Percentiles rank a stretch among this genome's conserved stretches.
These are phyloP conservation scores for Gortyna flavago DNA, from an alignment of 2,888 invertebrate genomes.

Conservation along the genomic window DNA sequence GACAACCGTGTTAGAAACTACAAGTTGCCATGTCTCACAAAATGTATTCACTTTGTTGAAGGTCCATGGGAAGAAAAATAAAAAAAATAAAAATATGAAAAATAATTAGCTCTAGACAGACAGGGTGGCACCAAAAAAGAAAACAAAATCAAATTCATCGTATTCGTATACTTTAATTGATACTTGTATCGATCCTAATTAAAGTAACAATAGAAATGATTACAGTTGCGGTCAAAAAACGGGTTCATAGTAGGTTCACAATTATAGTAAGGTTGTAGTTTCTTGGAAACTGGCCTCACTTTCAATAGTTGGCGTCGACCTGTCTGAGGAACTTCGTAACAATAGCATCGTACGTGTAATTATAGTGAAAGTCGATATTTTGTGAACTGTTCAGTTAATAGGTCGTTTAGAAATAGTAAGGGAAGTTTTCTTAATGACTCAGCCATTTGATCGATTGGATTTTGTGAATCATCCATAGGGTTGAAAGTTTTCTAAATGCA, in stretches of 20 bases:
- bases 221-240: slow-evolving; percentile 36
- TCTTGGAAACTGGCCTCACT: slow-evolving; percentile 71
- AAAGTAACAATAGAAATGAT: slow-evolving; percentile 41
- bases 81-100: too few species aligned
- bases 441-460: slow-evolving; percentile 20
- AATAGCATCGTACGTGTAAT: slow-evolving; percentile 46
- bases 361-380: slow-evolving; percentile 49
- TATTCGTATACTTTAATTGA: slow-evolving; percentile 8
- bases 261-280: slow-evolving; percentile 46
- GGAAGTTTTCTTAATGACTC: slow-evolving; percentile 40
- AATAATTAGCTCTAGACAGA: slow-evolving; percentile 3
- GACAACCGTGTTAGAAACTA: background rate
- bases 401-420: slow-evolving; percentile 27
- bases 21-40: background rate
- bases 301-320: slow-evolving; percentile 75
- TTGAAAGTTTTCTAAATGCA: background rate
- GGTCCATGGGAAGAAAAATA: background rate
- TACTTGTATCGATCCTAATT: slow-evolving; percentile 32
- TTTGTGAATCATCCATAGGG: background rate
- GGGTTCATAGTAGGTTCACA: slow-evolving; percentile 35
- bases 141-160: background rate
- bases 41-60: background rate
- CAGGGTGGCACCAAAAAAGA: slow-evolving; percentile 1
- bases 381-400: slow-evolving; percentile 40
- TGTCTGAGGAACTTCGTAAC: slow-evolving; percentile 68